Evolutionary conservation across 2,888 invertebrate species (phyloP), one percentile per base, ranked within the genome.

Genomic region (Ypsolopha scabrella): DNA sequence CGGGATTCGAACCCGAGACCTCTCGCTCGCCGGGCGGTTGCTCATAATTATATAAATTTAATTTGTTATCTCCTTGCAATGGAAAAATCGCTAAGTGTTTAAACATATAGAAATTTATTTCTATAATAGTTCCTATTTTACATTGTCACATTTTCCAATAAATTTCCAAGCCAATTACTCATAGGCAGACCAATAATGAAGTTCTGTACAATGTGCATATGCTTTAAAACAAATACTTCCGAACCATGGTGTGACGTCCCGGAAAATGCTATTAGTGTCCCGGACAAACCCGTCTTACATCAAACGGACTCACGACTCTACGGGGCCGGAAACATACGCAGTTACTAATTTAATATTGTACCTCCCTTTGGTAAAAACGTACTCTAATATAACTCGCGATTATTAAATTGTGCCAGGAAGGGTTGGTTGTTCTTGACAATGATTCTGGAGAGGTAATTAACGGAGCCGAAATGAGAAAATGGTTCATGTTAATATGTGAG

Each of bases 231-330:
- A 24, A 24, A 24, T 24, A 24, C 24, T 24, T 3, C 24, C 24
- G 24, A 24, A 24, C 24, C 24, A 4, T 24, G 24, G 68, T 72
- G 71, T 68, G 63, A 65, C 62, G 64, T 66, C 68, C 71, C 65
- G 69, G 74, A 75, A 81, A 85, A 85, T 82, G 76, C 79, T 75
- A 80, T 82, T 82, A 83, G 70, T 68, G 69, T 70, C 68, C 65
- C 66, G 73, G 68, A 65, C 65, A 71, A 68, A 68, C 70, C 66
- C 59, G 63, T 64, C 62, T 70, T 65, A 82, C 80, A 79, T 85
- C 83, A 85, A 83, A 82, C 82, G 80, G 77, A 78, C 74, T 75
- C 66, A 68, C 72, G 73, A 75, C 71, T 71, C 70, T 73, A 76
- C 70, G 41, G 50, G 41, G 43, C 41, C 24, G 50, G 48, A 53